Base-by-base conservation (phyloP, 2,797 vertebrate species). In the Buceros bicornis region DNA sequence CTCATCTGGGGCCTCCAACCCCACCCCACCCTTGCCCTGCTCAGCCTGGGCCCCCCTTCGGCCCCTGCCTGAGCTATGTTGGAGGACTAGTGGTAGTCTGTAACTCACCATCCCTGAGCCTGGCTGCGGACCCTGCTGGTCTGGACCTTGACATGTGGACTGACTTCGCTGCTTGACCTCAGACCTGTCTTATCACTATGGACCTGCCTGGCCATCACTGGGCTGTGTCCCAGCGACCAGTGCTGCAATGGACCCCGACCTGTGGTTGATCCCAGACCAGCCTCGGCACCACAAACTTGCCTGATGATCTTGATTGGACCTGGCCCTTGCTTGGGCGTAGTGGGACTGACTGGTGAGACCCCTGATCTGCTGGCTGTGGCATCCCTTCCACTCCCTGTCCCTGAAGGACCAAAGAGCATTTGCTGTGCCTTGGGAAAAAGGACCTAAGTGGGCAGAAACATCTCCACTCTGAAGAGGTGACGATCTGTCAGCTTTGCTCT, bases 51-150 rank as follows among this genome's bases (percentile, higher is more conserved):
- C 4, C 1, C 2, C 2, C 1, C 2, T 1, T n/a, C 3, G 35
- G 13, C 0, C 2, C 8, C 6, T 19, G 0, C 6, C 2, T 79
- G 24, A 43, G 40, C 9, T 24, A 1, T 12, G 12, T 2, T 28
- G 16, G 13, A 11, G 57, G 37, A 3, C 3, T 24, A 4, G 0
- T 3, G 3, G 0, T 3, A 10, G 10, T 5, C 5, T 53, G n/a
- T 25, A 8, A 3, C 2, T 24, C 2, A 45, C 0, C 11, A 24
- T 16, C 28, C 15, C 21, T 13, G 24, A 16, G 43, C 8, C 5
- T 17, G 72, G 45, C 11, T 73, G 0, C 2, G 29, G 62, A 47
- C 1, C 8, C 21, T 64, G 40, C 8, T 58, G 31, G 20, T 37
- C 8, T 13, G 48, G 29, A 19, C 8, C 9, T 35, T 65, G 43